phyloP scores from a whole-genome alignment of 2,797 vertebrate genomes.

The Pyrocephalus nanus region DNA sequence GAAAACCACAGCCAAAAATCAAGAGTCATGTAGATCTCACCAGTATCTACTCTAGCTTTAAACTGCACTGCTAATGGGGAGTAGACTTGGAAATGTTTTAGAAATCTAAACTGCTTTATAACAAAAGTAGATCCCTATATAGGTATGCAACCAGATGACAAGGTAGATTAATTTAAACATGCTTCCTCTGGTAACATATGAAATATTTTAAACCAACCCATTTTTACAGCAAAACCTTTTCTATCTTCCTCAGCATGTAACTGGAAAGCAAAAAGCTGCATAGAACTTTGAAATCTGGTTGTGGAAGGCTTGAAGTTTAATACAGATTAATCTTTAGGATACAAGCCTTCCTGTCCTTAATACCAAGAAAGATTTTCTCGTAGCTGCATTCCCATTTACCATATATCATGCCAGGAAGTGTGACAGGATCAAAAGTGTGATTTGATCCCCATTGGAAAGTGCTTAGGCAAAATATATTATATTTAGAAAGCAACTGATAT shows the following conservation, averaged over 20 bases:
- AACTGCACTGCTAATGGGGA: not conserved
- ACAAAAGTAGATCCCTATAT: not conserved
- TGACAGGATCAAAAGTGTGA: not conserved
- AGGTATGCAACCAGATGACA: not conserved
- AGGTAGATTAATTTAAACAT: not conserved
- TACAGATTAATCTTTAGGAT: not conserved
- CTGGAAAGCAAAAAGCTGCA: not conserved
- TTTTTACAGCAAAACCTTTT: not conserved
- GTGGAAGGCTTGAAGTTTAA: not conserved
- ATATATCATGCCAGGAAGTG: not conserved
- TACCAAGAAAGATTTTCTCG: not conserved
- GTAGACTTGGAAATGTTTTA: not conserved
- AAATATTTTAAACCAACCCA: not conserved
- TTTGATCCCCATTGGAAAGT: not conserved
- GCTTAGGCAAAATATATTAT: not conserved
- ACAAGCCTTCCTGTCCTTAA: not conserved
- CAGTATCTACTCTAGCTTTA: not conserved
- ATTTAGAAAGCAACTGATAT: not conserved
- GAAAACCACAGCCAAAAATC: not conserved
- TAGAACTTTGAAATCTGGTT: not conserved
- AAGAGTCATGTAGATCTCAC: not conserved
- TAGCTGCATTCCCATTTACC: not conserved
- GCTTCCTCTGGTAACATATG: not conserved
- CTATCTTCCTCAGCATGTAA: not conserved
- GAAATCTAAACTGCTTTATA: not conserved